Conservation (phyloP, 2,797 vertebrate genomes). For the Ctenopoma kingsleyae region DNA sequence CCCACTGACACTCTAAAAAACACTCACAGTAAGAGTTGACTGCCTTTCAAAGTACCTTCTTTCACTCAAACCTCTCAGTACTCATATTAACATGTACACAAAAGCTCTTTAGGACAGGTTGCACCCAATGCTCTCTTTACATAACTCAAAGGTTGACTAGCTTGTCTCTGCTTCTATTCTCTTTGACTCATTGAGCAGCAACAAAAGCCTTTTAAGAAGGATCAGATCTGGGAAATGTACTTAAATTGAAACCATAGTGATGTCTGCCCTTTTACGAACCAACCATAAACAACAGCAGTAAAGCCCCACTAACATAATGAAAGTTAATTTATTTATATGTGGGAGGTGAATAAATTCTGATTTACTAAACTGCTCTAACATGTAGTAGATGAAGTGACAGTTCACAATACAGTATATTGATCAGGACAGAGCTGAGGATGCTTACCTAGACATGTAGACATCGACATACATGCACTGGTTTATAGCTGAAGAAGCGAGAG, state of each 20-base stretch:
- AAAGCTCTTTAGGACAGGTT: constrained; percentile 42
- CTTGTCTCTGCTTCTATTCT: constrained; percentile 35
- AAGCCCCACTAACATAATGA: constrained; percentile 8
- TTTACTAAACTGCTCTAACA: constrained; percentile 47
- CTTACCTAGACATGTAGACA: background rate
- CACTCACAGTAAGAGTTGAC: constrained; percentile 31
- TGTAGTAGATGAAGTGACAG: constrained; percentile 4
- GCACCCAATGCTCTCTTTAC: constrained; percentile 34
- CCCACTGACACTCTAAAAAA: constrained; percentile 37
- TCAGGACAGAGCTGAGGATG: background rate
- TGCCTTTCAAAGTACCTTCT: constrained; percentile 44
- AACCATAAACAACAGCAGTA: constrained; percentile 14
- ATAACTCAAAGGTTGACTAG: constrained; percentile 41
- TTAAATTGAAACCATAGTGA: constrained; percentile 17
- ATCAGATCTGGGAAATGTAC: constrained; percentile 46
- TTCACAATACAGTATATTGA: constrained; percentile 3
- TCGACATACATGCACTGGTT: background rate
- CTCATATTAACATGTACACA: constrained; percentile 58
- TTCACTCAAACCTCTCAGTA: constrained; percentile 47
- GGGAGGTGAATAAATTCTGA: constrained; percentile 16
- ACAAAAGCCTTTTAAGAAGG: constrained; percentile 41
- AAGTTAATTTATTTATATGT: constrained; percentile 37
- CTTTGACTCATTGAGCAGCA: constrained; percentile 37
- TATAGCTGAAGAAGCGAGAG: constrained; percentile 8
- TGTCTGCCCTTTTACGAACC: constrained; percentile 25